Conservation (phyloP, 2,113 vertebrate species). For the Gadus chalcogrammus region DNA sequence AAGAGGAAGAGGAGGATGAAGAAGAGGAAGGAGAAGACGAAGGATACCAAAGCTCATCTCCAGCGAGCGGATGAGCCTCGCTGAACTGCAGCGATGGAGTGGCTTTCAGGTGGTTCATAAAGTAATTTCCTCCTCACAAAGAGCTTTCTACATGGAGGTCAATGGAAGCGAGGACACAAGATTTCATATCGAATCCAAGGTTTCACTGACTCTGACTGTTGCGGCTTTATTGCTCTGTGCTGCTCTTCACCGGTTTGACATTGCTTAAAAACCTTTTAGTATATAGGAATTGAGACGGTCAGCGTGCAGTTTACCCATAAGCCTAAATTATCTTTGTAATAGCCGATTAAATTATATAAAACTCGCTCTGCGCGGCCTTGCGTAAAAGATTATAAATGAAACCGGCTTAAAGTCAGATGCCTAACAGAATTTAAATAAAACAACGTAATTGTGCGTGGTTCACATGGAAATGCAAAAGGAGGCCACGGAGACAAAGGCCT, state of each 20-base stretch:
- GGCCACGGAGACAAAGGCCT: too few species aligned
- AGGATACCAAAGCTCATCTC: conserved; percentile 15
- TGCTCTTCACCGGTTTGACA: conserved; percentile 28
- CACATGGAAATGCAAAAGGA: not conserved
- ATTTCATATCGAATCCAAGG: conserved; percentile 71
- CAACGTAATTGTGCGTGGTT: too few species aligned
- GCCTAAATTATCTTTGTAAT: too few species aligned
- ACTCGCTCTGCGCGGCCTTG: too few species aligned
- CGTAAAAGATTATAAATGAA: too few species aligned
- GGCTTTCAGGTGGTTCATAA: conserved; percentile 68
- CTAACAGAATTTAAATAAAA: too few species aligned
- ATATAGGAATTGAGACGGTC: not conserved
- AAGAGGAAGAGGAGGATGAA: conserved; percentile 24
- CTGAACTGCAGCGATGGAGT: conserved; percentile 49
- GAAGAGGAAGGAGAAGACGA: conserved; percentile 31
- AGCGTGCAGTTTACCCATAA: too few species aligned
- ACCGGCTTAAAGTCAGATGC: too few species aligned
- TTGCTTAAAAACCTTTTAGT: conserved; percentile 26
- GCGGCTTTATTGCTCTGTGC: conserved; percentile 51
- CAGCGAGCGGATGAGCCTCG: conserved; percentile 20
- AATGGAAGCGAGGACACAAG: conserved; percentile 60
- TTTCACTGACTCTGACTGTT: conserved; percentile 50
- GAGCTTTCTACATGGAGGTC: conserved; percentile 68
- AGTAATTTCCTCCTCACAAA: conserved; percentile 71
- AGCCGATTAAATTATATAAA: too few species aligned